A percentile compares a stretch with the other conserved stretches of the same genome.
These are phyloP conservation scores for Harpagoxenus sublaevis DNA, from an alignment of 2,888 invertebrate species.

Conservation along the genomic window DNA sequence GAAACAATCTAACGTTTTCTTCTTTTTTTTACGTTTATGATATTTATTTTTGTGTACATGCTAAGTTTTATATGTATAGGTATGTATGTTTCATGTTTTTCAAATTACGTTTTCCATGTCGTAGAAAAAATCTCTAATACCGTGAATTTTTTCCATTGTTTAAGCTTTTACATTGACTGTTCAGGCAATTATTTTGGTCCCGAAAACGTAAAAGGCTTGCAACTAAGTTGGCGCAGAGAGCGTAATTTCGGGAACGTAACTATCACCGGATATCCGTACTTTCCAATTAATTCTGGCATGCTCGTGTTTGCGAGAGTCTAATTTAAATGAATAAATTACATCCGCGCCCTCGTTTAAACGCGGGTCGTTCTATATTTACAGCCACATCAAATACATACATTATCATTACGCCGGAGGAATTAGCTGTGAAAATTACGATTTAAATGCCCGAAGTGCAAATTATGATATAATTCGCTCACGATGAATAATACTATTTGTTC, in stretches of 20 bases:
- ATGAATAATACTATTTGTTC: constrained; percentile 58
- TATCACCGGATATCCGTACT: constrained; percentile 60
- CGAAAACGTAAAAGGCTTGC: constrained; percentile 43
- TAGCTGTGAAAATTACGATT: constrained; percentile 70
- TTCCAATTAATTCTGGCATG: constrained; percentile 73
- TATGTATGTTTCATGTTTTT: background rate
- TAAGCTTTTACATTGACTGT: constrained; percentile 15
- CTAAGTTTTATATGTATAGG: background rate
- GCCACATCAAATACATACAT: constrained; percentile 68
- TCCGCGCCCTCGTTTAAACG: constrained; percentile 68
- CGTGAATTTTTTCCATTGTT: background rate
- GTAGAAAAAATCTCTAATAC: background rate
- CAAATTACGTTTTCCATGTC: background rate
- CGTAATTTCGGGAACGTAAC: constrained; percentile 51
- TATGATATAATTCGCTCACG: constrained; percentile 68
- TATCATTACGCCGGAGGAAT: constrained; percentile 62
- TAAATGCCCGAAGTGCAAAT: constrained; percentile 73
- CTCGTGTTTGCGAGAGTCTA: constrained; percentile 65
- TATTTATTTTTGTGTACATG: background rate
- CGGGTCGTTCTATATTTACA: constrained; percentile 72
- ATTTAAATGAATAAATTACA: constrained; percentile 78
- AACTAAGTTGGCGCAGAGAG: constrained; percentile 46
- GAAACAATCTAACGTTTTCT: background rate
- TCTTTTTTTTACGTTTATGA: background rate
- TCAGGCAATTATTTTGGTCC: constrained; percentile 41